Percentiles rank a stretch among this genome's conserved stretches.
phyloP scores from a whole-genome alignment of 53 echinoderm and acorn worm species.

The Paelopatides confundens region DNA sequence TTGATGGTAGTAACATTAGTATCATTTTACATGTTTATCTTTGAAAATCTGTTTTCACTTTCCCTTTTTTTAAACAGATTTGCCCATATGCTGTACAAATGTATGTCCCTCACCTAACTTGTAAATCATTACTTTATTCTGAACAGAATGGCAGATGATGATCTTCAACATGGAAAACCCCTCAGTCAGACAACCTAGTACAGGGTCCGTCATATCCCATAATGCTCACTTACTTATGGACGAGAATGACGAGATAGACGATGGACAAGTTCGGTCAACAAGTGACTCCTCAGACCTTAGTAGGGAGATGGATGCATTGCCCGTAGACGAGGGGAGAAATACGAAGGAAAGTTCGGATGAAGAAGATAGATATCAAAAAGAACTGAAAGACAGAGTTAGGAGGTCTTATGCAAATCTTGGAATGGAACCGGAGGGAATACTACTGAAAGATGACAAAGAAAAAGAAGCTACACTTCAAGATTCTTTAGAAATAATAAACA shows the following conservation, averaged over 20 bases:
- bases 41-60: too few species aligned
- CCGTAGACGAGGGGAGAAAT: constrained; percentile 60
- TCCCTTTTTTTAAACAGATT: too few species aligned
- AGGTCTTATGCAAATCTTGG: constrained; percentile 89
- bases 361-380: constrained; percentile 88
- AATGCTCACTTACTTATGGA: constrained; percentile 73
- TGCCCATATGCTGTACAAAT: too few species aligned
- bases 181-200: constrained; percentile 26
- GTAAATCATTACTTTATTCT: background rate
- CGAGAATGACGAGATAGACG: constrained; percentile 1
- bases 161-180: constrained; percentile 13
- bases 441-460: constrained; percentile 68
- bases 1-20: too few species aligned
- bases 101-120: too few species aligned
- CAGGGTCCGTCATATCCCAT: constrained; percentile 73
- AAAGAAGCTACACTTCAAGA: constrained; percentile 15
- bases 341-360: constrained; percentile 55
- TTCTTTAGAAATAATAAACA: constrained; percentile 57
- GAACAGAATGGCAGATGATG: background rate
- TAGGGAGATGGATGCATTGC: constrained; percentile 81
- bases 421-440: constrained; percentile 83
- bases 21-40: too few species aligned
- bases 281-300: constrained; percentile 45
- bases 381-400: constrained; percentile 80
- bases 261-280: background rate